Evolutionary conservation across 2,113 vertebrate species (phyloP).

Genomic region (Ptychochromis oligacanthus): DNA sequence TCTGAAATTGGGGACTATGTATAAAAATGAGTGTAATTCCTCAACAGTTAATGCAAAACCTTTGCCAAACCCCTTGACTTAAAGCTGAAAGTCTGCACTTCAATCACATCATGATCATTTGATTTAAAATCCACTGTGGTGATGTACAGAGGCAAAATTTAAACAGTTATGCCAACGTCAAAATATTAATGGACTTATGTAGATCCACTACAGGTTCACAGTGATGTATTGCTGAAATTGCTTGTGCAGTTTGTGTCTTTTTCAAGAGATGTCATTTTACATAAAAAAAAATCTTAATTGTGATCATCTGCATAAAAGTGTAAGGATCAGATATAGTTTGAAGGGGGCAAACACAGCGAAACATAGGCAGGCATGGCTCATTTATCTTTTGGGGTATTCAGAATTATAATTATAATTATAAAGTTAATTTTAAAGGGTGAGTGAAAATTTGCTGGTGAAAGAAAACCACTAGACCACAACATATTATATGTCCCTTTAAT

Average conservation of each 20-base stretch:
- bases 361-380: conserved; percentile 31
- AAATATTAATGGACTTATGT: neutral
- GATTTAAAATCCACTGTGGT: neutral
- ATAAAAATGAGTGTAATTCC: neutral
- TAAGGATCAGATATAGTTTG: neutral
- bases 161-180: no score
- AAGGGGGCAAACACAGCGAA: neutral
- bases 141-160: no score
- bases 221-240: neutral
- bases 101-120: neutral
- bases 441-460: conserved; percentile 49
- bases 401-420: no score
- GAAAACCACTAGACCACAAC: conserved; percentile 26
- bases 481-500: conserved; percentile 28
- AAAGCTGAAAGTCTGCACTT: neutral
- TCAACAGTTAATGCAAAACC: neutral
- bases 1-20: neutral
- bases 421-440: conserved; percentile 35
- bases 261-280: neutral
- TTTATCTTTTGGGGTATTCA: conserved; percentile 22
- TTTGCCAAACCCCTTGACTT: neutral
- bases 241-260: neutral
- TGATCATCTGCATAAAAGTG: neutral
- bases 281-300: neutral
- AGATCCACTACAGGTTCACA: no score